Percentiles rank a stretch among this genome's conserved stretches.
phyloP scores from a whole-genome alignment of 1,140 invertebrate genomes.

The Belonocnema kinseyi region DNA sequence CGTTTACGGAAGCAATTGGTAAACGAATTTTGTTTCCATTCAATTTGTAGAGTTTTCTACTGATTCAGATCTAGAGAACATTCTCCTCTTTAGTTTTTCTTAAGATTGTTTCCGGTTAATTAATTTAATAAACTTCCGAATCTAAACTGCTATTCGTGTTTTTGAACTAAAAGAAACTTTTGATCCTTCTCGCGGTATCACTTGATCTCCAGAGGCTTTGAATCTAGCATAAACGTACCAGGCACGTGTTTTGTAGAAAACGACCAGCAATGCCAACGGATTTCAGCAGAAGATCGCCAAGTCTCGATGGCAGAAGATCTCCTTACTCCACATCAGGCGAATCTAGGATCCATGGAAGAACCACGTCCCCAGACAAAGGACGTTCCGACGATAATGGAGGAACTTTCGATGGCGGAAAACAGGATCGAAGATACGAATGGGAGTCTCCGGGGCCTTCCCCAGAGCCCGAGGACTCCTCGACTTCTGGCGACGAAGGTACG shows the following conservation, averaged over 20 bases:
- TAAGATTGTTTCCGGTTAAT: too few relatives aligned
- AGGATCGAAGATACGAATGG: slow-evolving; percentile 52
- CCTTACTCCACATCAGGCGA: slow-evolving; percentile 42
- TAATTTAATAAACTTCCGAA: too few relatives aligned
- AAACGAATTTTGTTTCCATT: too few relatives aligned
- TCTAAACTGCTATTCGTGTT: too few relatives aligned
- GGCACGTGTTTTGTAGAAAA: slow-evolving; percentile 56
- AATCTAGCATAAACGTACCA: neutral
- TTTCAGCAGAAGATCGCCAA: slow-evolving; percentile 59
- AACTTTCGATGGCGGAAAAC: slow-evolving; percentile 51
- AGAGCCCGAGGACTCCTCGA: slow-evolving; percentile 71
- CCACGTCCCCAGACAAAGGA: slow-evolving; percentile 49
- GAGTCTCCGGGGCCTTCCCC: slow-evolving; percentile 66
- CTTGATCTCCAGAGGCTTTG: neutral
- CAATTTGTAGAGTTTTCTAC: too few relatives aligned
- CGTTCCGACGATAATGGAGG: slow-evolving; percentile 49
- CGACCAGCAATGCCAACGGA: slow-evolving; percentile 67
- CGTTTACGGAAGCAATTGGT: too few relatives aligned
- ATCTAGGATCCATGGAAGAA: slow-evolving; percentile 48
- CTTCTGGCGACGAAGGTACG: slow-evolving; percentile 74
- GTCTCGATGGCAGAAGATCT: slow-evolving; percentile 43
- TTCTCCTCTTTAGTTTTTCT: too few relatives aligned
- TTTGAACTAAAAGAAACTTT: neutral
- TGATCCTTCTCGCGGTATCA: neutral
- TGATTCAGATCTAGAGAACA: too few relatives aligned